A percentile compares a stretch with the other conserved stretches of the same genome.
These are phyloP conservation scores for Actinostola sp. DNA, from an alignment of 92 coral and sea anemone species.

Conservation along the genomic window DNA sequence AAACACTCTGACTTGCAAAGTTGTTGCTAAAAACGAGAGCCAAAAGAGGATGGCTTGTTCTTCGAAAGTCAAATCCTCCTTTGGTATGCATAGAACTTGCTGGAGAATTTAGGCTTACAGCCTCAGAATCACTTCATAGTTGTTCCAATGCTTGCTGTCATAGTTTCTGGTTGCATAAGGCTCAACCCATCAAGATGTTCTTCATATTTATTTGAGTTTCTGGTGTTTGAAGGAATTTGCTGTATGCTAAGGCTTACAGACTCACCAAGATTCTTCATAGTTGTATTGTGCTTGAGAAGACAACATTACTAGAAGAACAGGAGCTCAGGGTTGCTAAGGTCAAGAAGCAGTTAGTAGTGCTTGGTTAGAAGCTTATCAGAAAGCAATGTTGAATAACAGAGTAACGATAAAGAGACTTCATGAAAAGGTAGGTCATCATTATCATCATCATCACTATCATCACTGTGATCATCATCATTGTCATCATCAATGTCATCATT, in stretches of 20 bases:
- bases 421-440: slow-evolving; percentile 51
- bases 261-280: slow-evolving; percentile 67
- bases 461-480: neutral
- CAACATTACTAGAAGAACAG: slow-evolving; percentile 62
- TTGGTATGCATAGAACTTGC: too few species aligned
- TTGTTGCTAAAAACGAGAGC: too few species aligned
- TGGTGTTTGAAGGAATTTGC: slow-evolving; percentile 42
- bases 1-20: too few species aligned
- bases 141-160: too few species aligned
- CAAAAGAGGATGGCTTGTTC: too few species aligned
- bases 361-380: slow-evolving; percentile 76
- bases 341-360: slow-evolving; percentile 78
- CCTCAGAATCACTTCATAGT: too few species aligned
- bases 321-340: slow-evolving; percentile 69
- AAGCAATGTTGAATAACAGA: slow-evolving; percentile 63
- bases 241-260: slow-evolving; percentile 62
- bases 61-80: too few species aligned
- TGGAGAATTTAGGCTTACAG: too few species aligned
- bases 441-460: neutral
- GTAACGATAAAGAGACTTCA: slow-evolving; percentile 62
- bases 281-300: slow-evolving; percentile 55
- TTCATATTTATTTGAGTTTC: neutral
- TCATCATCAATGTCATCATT: neutral
- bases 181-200: too few species aligned
- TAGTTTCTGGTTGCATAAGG: too few species aligned